Evolutionary conservation across 2,888 invertebrate genomes (phyloP), one percentile per base, ranked within the genome.

Genomic region (Plagodis pulveraria): DNA sequence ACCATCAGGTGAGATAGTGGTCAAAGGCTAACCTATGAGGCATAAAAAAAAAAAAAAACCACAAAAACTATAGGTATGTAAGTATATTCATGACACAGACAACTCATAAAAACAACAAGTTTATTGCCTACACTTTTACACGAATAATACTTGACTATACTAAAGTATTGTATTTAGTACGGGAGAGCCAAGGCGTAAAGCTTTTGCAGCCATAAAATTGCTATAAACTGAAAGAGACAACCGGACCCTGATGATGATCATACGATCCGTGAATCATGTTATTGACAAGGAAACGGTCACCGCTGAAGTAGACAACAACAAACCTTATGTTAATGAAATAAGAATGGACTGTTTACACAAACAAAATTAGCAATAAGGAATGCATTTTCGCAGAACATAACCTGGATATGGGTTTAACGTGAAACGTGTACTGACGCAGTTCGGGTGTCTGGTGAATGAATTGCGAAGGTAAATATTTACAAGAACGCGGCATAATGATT

Each of bases 381-480:
- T 56, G 57, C 52, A 59, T 58, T 36, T 36, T 36, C 36, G 36
- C 36, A 22, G 22, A 22, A 22, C 22, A 22, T 22, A 22, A 63
- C 63, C 65, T 63, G 65, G 59, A 58, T 59, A 62, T 49, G 58
- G 62, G 56, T 41, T 32, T 10, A 43, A 57, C 42, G 41, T 49
- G 40, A 40, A 32, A 45, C 32, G 40, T 34, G 9, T 44, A 54
- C 46, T 34, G 46, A 54, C 33, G 33, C 42, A 38, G 40, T 53
- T 35, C 22, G 40, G 54, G 54, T 50, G 42, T 50, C 58, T 59
- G 59, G 45, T 48, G 47, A 56, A 60, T 42, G 38, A 55, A 57
- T 41, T 54, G 33, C 48, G 36, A 51, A 22, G 6, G 56, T 55
- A 59, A 67, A 64, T 53, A 62, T 64, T 65, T 62, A 65, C 48